These are phyloP conservation scores for Chelonus insularis DNA, from an alignment of 1,140 invertebrate species.

Conservation along the genomic window DNA sequence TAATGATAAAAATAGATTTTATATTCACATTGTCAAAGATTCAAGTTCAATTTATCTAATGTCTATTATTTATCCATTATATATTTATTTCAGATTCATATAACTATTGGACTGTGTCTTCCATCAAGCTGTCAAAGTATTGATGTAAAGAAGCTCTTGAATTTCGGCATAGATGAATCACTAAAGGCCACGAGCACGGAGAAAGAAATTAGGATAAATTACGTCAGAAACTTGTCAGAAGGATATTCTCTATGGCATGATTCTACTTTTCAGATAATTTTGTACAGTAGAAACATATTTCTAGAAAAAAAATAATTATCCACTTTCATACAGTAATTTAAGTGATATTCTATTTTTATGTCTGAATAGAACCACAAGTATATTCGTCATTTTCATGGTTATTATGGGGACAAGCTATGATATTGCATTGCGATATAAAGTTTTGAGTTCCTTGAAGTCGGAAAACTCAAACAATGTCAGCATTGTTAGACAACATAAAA, in stretches of 20 bases:
- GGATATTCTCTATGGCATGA: conserved; percentile 44
- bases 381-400: conserved; percentile 30
- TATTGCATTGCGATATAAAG: conserved; percentile 39
- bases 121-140: conserved; percentile 40
- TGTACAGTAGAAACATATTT: conserved; percentile 38
- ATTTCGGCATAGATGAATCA: conserved; percentile 31
- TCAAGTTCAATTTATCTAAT: too few relatives aligned
- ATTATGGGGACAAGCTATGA: conserved; percentile 42
- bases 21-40: too few relatives aligned
- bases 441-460: conserved; percentile 26
- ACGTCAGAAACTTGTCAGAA: conserved; percentile 38
- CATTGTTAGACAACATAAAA: background rate
- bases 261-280: conserved; percentile 41
- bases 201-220: conserved; percentile 34
- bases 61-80: too few relatives aligned
- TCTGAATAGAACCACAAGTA: conserved; percentile 35
- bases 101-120: conserved; percentile 46
- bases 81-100: conserved; percentile 36
- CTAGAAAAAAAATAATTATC: background rate
- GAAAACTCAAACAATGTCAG: background rate
- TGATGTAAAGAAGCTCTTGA: conserved; percentile 39
- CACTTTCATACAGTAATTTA: background rate
- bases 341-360: conserved; percentile 3
- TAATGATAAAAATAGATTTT: too few relatives aligned
- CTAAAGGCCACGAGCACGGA: conserved; percentile 23